Evolutionary conservation across 2,113 vertebrate genomes (phyloP).

Genomic region (Sylvietta virens): DNA sequence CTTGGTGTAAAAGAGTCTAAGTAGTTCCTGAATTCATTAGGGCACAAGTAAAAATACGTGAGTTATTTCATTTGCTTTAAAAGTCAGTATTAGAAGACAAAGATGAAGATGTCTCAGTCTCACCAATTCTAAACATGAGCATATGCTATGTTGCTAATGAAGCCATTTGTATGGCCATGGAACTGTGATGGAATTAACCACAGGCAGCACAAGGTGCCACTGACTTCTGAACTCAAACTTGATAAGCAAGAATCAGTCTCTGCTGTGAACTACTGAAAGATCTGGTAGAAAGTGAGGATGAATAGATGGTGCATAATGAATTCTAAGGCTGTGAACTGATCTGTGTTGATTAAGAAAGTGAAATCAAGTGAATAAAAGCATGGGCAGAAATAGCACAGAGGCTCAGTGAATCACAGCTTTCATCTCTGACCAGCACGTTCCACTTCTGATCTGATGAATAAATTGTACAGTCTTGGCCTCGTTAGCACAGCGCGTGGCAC

Average conservation of each 20-base stretch:
- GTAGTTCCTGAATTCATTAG: background rate
- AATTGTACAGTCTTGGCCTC: background rate
- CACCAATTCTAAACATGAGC: background rate
- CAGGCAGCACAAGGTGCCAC: background rate
- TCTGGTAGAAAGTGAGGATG: background rate
- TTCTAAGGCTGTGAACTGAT: background rate
- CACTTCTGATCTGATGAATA: rapidly evolving
- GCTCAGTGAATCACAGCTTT: background rate
- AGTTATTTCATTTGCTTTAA: background rate
- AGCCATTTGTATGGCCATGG: background rate
- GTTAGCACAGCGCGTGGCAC: rapidly evolving
- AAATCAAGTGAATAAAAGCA: background rate
- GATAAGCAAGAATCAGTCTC: background rate
- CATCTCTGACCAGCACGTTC: background rate
- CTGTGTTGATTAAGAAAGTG: background rate
- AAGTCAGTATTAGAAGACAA: background rate
- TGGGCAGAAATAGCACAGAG: background rate
- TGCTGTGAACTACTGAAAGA: background rate
- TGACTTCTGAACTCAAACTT: background rate
- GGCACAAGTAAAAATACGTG: background rate
- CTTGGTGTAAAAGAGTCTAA: background rate
- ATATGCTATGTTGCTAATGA: background rate
- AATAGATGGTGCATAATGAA: background rate
- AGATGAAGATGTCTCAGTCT: background rate
- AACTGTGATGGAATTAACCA: background rate